Conservation (phyloP, 1,140 invertebrate species). For the Agrilus planipennis region DNA sequence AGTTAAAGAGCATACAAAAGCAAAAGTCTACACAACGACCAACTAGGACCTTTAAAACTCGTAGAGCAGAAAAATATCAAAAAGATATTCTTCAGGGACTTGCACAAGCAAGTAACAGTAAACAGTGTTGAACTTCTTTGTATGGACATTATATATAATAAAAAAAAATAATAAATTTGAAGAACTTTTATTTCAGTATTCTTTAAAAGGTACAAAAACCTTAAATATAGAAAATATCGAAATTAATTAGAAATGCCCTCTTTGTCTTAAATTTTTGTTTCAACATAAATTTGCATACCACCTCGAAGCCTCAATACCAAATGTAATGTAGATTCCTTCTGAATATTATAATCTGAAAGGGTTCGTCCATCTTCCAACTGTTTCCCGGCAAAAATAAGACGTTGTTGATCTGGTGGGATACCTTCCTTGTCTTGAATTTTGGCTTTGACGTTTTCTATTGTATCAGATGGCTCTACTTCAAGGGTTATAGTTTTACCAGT, state of each 20-base stretch:
- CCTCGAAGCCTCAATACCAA: constrained; percentile 57
- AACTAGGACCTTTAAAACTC: constrained; percentile 15
- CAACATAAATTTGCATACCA: constrained; percentile 45
- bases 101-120: neutral
- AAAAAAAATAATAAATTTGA: neutral
- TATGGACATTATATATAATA: neutral
- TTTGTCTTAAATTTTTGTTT: neutral
- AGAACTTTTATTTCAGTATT: neutral
- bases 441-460: constrained; percentile 60
- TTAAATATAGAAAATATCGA: neutral
- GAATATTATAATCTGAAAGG: constrained; percentile 63
- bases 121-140: neutral
- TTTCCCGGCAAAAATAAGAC: constrained; percentile 55
- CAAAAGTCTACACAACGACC: neutral
- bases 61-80: constrained; percentile 17
- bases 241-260: neutral
- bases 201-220: neutral
- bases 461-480: constrained; percentile 60
- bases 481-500: constrained; percentile 55
- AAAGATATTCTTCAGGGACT: constrained; percentile 12
- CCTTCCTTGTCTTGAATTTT: constrained; percentile 58
- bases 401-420: constrained; percentile 49
- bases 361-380: constrained; percentile 64
- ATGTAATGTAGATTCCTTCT: constrained; percentile 68
- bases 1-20: constrained; percentile 11